Evolutionary conservation across 2,113 vertebrate genomes (phyloP), one percentile per base, ranked within the genome.

Genomic region (Tamias sibiricus): DNA sequence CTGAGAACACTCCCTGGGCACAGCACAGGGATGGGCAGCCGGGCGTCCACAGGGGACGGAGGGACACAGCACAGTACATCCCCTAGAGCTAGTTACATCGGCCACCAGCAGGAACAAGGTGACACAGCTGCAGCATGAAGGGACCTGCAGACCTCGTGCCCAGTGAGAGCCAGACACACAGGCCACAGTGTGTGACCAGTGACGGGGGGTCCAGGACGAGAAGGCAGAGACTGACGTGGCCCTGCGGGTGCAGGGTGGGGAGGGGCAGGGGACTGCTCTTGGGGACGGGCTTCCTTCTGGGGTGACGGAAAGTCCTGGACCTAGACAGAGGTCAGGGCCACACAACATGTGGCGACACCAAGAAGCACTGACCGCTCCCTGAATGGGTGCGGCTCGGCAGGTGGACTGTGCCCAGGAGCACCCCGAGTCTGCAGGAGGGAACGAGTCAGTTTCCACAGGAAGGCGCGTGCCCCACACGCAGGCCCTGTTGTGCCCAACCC

Each of bases 351-450:
- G 28, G 76, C 49, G 35, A 57, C 49, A n/a, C 47, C 19, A 42
- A 30, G 74, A 72, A 40, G 17, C 22, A 76, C 11, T 0, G 0
- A 13, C 4, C 19, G 8, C 20, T 1, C 54, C 64, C 12, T 14
- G 4, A 62, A 32, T 7, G 2, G 6, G 47, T n/a, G 44, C 13
- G 30, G 40, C 17, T 9, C 6, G 44, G 4, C 3, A 0, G 1
- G 12, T n/a, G 59, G 40, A 54, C 40, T 26, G 1, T 6, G 26
- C 59, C 42, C 87, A 28, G 2, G 9, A 35, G n/a, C 40, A 30
- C n/a, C n/a, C n/a, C n/a, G n/a, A n/a, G n/a, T n/a, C n/a, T n/a
- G n/a, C n/a, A n/a, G n/a, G n/a, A n/a, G 1, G 20, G 40, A 30
- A 40, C 17, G 4, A 10, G 40, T 10, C 3, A 0, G 4, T 11